phyloP scores from a whole-genome alignment of 2,888 invertebrate species.

The Catocala sponsa region DNA sequence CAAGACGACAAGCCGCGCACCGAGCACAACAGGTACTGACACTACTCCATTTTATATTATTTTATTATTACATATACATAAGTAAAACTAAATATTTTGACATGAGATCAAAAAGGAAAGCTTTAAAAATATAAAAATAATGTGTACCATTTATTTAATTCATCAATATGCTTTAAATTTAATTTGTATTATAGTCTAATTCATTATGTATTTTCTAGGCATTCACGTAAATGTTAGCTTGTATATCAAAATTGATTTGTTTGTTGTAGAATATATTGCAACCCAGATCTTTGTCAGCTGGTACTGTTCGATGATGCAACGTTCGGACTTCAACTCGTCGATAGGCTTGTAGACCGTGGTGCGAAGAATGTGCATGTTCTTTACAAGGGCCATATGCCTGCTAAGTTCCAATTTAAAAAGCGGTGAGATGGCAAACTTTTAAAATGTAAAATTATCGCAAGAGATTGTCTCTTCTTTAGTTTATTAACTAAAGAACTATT shows the following conservation, averaged over 20 bases:
- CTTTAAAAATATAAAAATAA: no score
- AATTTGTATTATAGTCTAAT: no score
- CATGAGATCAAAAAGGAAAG: no score
- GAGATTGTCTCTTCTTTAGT: no score
- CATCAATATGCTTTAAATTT: no score
- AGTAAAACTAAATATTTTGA: no score
- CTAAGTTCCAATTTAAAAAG: conserved; percentile 47
- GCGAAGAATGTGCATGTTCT: conserved; percentile 51
- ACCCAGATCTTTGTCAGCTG: conserved; percentile 35
- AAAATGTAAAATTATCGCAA: no score
- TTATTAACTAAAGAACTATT: conserved; percentile 40
- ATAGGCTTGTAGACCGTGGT: conserved; percentile 60
- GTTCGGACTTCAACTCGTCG: conserved; percentile 56
- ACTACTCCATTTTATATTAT: no score
- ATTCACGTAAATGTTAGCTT: no score
- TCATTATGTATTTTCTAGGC: no score
- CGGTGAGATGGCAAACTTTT: conserved; percentile 40
- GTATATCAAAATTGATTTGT: neutral
- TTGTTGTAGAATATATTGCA: conserved; percentile 45
- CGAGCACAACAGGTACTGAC: conserved; percentile 50
- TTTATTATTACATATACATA: no score
- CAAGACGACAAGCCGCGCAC: conserved; percentile 21
- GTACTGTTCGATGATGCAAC: conserved; percentile 56
- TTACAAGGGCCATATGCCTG: conserved; percentile 9
- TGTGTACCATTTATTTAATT: no score